These are phyloP conservation scores for Ptilorrhoa leucosticta DNA, from an alignment of 2,113 vertebrate genomes.

Conservation along the genomic window DNA sequence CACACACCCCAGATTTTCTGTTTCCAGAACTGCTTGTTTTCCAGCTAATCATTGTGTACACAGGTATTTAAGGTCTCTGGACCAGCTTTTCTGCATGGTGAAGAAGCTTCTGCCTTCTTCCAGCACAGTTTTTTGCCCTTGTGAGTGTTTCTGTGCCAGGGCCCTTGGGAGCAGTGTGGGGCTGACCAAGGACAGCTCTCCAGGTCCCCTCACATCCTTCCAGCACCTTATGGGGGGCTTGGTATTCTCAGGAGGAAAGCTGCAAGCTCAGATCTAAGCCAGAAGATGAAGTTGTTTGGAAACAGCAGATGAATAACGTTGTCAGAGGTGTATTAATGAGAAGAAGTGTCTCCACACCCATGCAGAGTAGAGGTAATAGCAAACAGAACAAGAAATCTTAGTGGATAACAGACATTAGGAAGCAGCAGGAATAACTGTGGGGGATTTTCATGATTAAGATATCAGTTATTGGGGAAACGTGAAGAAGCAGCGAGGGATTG, in stretches of 20 bases:
- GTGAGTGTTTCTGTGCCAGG: background rate
- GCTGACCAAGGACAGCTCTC: background rate
- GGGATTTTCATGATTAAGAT: background rate
- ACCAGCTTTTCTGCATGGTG: background rate
- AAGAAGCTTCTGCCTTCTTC: background rate
- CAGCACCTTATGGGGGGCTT: background rate
- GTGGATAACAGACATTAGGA: background rate
- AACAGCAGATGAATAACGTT: background rate
- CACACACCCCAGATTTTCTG: background rate
- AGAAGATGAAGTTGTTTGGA: slow-evolving; percentile 17
- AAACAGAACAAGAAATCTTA: background rate
- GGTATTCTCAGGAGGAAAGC: background rate
- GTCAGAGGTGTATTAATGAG: slow-evolving; percentile 32
- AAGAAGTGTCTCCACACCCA: background rate
- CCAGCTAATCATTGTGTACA: background rate
- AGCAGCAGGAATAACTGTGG: background rate
- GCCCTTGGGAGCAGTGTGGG: background rate
- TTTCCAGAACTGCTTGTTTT: background rate
- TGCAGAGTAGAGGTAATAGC: background rate
- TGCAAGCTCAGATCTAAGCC: background rate
- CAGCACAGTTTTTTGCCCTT: background rate
- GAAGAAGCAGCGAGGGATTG: background rate
- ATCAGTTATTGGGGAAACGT: background rate
- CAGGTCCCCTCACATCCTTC: background rate
- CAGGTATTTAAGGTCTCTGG: background rate